Percentiles rank a stretch among this genome's conserved stretches.
Conservation (phyloP, 2,888 invertebrate genomes). For the Metacarcinus magister region DNA sequence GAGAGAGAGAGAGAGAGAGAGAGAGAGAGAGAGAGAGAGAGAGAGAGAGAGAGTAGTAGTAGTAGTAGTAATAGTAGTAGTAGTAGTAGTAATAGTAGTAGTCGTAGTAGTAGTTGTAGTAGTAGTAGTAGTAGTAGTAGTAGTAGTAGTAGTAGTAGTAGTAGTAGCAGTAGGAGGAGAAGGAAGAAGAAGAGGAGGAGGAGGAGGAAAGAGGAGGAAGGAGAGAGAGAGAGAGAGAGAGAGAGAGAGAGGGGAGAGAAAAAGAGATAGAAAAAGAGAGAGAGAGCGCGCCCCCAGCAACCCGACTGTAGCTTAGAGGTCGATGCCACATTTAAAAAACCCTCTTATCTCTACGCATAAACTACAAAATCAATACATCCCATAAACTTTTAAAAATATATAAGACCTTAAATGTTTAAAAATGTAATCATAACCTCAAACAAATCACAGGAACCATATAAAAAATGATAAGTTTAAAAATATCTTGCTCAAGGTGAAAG, state of each 20-base stretch:
- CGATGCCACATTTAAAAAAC: too few species aligned
- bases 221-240: constrained; percentile 44
- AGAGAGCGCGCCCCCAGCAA: background rate
- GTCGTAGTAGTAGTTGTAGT: background rate
- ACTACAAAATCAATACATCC: too few species aligned
- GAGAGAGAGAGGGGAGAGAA: background rate
- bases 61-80: background rate
- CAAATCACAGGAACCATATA: background rate
- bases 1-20: constrained; percentile 16
- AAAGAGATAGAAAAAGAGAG: background rate
- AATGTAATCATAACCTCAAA: background rate
- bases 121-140: background rate
- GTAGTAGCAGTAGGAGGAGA: background rate
- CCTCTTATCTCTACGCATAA: background rate
- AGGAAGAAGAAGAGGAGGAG: background rate
- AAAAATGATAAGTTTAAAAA: background rate
- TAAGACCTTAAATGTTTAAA: background rate
- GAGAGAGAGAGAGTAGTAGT: background rate
- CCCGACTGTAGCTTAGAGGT: background rate
- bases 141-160: background rate
- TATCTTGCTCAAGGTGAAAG: constrained; percentile 38
- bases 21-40: background rate
- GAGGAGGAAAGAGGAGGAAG: background rate
- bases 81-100: too few species aligned
- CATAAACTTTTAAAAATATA: background rate